Conservation (phyloP, 2,888 invertebrate genomes). For the Amiota minor region DNA sequence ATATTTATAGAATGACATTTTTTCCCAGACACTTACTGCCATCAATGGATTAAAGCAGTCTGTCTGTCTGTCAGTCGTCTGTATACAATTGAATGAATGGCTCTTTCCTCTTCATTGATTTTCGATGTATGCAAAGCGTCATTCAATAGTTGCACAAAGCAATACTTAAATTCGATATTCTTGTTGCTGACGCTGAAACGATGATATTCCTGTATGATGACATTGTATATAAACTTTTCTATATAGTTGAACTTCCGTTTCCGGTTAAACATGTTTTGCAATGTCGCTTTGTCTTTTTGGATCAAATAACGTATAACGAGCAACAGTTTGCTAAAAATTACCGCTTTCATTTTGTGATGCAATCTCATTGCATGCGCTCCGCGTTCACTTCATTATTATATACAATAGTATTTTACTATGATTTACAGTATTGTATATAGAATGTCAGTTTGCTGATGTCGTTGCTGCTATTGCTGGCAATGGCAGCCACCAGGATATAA, state of each 20-base stretch:
- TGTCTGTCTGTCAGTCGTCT: too few species aligned
- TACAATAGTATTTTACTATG: neutral
- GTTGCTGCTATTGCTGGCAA: neutral
- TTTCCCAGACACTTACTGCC: too few species aligned
- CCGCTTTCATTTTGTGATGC: slow-evolving; percentile 7
- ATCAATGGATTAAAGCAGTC: too few species aligned
- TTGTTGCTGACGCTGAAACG: neutral
- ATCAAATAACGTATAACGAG: neutral
- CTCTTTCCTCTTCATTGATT: neutral
- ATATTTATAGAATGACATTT: too few species aligned
- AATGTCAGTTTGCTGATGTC: neutral
- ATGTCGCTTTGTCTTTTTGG: neutral
- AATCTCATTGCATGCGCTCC: neutral
- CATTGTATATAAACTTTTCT: neutral
- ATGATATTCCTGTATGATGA: neutral
- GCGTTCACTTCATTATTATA: slow-evolving; percentile 15
- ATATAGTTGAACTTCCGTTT: slow-evolving; percentile 21
- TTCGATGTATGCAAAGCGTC: neutral
- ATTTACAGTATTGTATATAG: too few species aligned
- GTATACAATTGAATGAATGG: neutral
- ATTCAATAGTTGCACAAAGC: slow-evolving; percentile 24
- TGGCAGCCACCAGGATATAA: slow-evolving; percentile 11
- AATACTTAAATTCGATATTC: slow-evolving; percentile 17
- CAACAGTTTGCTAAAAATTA: slow-evolving; percentile 18
- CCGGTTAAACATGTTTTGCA: slow-evolving; percentile 11